A percentile compares a stretch with the other conserved stretches of the same genome.
phyloP scores from a whole-genome alignment of 2,888 invertebrate species.

The Lepas anatifera region DNA sequence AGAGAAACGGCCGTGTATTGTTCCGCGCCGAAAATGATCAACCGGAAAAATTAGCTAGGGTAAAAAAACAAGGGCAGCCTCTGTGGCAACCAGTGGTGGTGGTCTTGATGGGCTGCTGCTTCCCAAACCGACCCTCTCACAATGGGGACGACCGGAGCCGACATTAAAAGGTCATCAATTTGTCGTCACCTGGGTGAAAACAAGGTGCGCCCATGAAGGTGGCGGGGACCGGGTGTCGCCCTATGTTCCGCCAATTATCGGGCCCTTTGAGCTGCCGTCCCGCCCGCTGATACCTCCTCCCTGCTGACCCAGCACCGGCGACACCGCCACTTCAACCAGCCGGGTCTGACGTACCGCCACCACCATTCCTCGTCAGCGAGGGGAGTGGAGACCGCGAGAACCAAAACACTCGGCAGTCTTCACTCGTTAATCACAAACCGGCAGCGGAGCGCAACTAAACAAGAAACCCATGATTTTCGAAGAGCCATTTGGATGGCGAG shows the following conservation, averaged over 20 bases:
- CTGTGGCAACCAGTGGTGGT: neutral
- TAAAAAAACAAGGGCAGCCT: neutral
- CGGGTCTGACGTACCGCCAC: neutral
- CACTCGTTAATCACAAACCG: too few relatives aligned
- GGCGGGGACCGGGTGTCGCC: neutral
- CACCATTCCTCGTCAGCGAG: too few relatives aligned
- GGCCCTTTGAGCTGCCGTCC: neutral
- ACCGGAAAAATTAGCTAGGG: conserved; percentile 6
- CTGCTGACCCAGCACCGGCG: neutral
- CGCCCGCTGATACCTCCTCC: neutral
- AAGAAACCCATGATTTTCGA: too few relatives aligned
- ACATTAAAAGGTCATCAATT: conserved; percentile 11
- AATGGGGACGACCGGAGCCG: neutral
- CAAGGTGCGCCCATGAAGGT: neutral
- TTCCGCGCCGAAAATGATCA: conserved; percentile 1
- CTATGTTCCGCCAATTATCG: neutral
- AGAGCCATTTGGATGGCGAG: too few relatives aligned
- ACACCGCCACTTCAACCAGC: neutral
- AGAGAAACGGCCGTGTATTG: neutral
- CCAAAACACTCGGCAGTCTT: too few relatives aligned
- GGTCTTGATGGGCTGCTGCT: neutral
- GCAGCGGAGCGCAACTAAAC: too few relatives aligned
- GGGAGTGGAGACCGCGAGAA: too few relatives aligned
- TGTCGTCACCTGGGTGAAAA: neutral
- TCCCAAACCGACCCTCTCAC: neutral